Evolutionary conservation across 2,797 vertebrate genomes (phyloP).

Genomic region (Cercopithecus mitis): DNA sequence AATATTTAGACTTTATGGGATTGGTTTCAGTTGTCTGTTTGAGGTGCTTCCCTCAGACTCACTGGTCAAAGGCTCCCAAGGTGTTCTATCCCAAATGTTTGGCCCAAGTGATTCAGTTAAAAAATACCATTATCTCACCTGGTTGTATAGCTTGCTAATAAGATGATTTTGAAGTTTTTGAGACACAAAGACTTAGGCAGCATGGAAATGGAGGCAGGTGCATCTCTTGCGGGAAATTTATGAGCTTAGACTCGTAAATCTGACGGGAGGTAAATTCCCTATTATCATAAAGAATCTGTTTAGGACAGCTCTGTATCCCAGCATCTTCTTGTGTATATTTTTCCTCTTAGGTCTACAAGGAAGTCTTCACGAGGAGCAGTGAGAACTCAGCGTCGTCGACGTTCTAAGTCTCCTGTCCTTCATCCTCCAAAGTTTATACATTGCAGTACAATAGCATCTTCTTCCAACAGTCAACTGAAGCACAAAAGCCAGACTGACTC

Average conservation of each 20-base stretch:
- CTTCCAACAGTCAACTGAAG: conserved; percentile 86
- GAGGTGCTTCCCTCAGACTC: neutral
- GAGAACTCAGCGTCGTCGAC: conserved; percentile 92
- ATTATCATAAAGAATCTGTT: neutral
- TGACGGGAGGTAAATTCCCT: neutral
- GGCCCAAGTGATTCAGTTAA: neutral
- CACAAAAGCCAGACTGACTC: conserved; percentile 86
- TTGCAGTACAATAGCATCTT: conserved; percentile 87
- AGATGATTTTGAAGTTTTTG: neutral
- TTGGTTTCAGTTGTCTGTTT: neutral
- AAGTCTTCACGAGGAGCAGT: conserved; percentile 91
- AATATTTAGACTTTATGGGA: neutral
- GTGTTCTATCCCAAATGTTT: neutral
- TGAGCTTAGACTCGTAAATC: neutral
- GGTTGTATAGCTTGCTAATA: neutral
- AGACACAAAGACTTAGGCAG: neutral
- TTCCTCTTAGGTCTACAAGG: conserved; percentile 87
- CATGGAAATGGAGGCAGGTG: neutral
- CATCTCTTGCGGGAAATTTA: neutral
- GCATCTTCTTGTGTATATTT: neutral
- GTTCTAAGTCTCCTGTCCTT: conserved; percentile 97
- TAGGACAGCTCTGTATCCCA: neutral
- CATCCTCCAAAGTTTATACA: conserved; percentile 96
- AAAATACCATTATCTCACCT: neutral
- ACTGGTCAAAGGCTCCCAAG: neutral